phyloP scores from a whole-genome alignment of 2,888 invertebrate genomes.

The Euzetes globulus region DNA sequence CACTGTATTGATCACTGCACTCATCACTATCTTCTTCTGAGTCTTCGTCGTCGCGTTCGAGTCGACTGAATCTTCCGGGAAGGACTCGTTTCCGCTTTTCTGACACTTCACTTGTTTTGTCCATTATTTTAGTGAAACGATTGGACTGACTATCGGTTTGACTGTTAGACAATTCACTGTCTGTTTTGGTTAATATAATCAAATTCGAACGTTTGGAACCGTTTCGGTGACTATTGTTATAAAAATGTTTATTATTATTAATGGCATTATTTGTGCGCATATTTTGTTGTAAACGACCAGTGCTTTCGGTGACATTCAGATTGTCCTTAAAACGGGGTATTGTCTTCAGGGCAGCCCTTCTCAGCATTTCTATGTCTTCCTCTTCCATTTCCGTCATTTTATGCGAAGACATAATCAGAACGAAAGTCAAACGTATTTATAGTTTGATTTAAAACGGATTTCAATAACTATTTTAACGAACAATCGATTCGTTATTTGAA shows the following conservation, averaged over 20 bases:
- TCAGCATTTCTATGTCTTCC: not conserved
- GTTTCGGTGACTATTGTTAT: not conserved
- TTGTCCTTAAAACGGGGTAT: not conserved
- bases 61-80: constrained; percentile 20
- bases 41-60: constrained; percentile 16
- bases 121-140: not conserved
- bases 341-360: not conserved
- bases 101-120: not conserved
- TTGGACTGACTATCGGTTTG: not conserved
- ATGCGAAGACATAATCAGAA: constrained; percentile 6
- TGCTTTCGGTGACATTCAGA: not conserved
- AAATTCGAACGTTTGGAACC: not conserved
- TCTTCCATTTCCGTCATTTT: not conserved
- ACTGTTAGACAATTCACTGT: not conserved
- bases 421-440: not conserved
- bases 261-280: constrained; percentile 3
- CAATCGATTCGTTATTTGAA: no score
- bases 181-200: not conserved
- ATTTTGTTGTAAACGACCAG: not conserved
- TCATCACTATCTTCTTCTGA: constrained; percentile 9
- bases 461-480: no score
- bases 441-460: no score
- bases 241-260: not conserved
- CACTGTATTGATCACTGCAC: not conserved
- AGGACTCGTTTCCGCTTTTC: constrained; percentile 2